Percentiles rank a stretch among this genome's conserved stretches.
These are phyloP conservation scores for Ceyx cyanopectus DNA, from an alignment of 2,113 vertebrate species.

Conservation along the genomic window DNA sequence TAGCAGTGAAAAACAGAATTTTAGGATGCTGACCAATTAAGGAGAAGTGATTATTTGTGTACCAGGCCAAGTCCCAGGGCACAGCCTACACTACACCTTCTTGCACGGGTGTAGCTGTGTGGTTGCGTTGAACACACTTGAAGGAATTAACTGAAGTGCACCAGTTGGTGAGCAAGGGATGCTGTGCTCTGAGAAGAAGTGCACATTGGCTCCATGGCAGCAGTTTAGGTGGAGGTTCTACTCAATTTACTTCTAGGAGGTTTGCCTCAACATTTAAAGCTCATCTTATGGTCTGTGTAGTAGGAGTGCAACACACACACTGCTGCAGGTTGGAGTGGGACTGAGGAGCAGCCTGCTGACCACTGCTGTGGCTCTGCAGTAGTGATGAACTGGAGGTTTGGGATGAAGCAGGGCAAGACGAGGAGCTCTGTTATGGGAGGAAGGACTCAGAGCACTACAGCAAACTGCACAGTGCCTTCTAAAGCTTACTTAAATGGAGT, in stretches of 20 bases:
- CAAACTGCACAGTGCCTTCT: not conserved
- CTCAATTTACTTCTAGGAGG: not conserved
- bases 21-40: not conserved
- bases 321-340: not conserved
- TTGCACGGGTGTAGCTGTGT: not conserved
- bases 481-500: not conserved
- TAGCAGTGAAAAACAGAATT: not conserved
- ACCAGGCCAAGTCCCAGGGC: not conserved
- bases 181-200: not conserved
- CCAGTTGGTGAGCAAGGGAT: slow-evolving; percentile 7
- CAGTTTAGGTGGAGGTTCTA: not conserved
- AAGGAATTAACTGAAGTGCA: not conserved
- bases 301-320: not conserved
- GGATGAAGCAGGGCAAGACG: not conserved
- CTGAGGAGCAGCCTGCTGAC: not conserved
- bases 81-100: not conserved
- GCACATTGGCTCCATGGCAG: not conserved
- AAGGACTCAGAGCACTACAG: not conserved
- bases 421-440: not conserved
- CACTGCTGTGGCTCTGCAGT: not conserved
- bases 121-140: not conserved
- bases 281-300: not conserved
- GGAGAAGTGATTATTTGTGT: not conserved
- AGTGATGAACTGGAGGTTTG: not conserved
- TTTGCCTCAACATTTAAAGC: not conserved